Evolutionary conservation across 2,888 invertebrate species (phyloP), one percentile per base, ranked within the genome.

Genomic region (Trichopria drosophilae): DNA sequence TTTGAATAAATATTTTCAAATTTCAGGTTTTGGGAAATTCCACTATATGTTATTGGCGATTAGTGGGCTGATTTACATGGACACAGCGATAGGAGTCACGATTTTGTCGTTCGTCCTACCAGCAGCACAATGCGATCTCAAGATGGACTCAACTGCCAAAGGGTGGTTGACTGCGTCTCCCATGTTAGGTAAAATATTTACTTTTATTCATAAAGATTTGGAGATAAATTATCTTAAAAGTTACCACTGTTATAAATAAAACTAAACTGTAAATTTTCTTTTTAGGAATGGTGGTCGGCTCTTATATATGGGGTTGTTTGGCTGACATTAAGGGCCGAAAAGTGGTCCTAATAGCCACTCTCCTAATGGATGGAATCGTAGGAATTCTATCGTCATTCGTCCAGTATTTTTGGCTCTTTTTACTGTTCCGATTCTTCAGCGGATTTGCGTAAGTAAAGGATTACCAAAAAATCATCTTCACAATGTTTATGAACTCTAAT

Each of bases 311-410:
- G 89, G 90, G 90, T 39, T 88, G 88, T 71, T 79, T 90, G 66
- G 90, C 90, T 55, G 90, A 90, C 71, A 88, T 88, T 7, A 88
- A 87, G 65, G 90, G 90, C n/a, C 81, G 90, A 48, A 87, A 85
- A 71, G 73, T 82, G 7, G 88, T 88, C 40, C 76, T 90, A 60
- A 86, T 89, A 42, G 84, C 84, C 32, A 84, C 88, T 3, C 78
- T 90, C 44, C 72, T 89, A 35, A 80, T 88, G 68, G 90, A 90
- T 68, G 88, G 88, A 31, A 71, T 86, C 53, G 80, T 85, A 55
- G 89, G 89, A 10, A 77, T 89, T 50, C 41, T 84, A 6, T 89
- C 89, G 12, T 88, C 88, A 10, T 80, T 89, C 63, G 82, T 88
- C 19, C 88, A 88, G 73, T 82, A 84, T 61, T 85, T 86, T 60